These are phyloP conservation scores for Crenichthys baileyi DNA, from an alignment of 2,797 vertebrate genomes.

Conservation along the genomic window DNA sequence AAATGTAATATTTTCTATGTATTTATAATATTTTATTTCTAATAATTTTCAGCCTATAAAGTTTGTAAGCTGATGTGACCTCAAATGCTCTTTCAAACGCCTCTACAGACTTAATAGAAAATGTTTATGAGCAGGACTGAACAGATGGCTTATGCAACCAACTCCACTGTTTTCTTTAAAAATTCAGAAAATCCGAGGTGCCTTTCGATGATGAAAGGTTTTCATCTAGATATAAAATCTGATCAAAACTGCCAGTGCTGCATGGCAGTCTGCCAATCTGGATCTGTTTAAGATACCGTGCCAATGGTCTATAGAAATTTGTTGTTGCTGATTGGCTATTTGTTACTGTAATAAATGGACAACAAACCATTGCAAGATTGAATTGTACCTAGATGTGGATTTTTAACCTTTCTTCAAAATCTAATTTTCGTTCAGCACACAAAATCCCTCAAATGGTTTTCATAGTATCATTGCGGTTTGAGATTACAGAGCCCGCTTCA, in stretches of 20 bases:
- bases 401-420: slow-evolving; percentile 32
- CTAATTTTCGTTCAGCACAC: slow-evolving; percentile 30
- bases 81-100: slow-evolving; percentile 10
- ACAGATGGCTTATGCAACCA: slow-evolving; percentile 10
- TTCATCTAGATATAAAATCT: slow-evolving; percentile 41
- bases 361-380: slow-evolving; percentile 30
- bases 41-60: neutral
- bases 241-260: slow-evolving; percentile 45
- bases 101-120: slow-evolving; percentile 18
- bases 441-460: slow-evolving; percentile 31
- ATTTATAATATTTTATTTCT: neutral
- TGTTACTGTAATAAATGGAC: slow-evolving; percentile 45
- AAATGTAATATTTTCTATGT: neutral
- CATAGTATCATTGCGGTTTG: slow-evolving; percentile 16
- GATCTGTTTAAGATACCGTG: slow-evolving; percentile 35
- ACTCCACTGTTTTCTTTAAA: slow-evolving; percentile 30
- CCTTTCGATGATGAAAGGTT: slow-evolving; percentile 58
- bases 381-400: slow-evolving; percentile 26
- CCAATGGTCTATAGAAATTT: slow-evolving; percentile 43
- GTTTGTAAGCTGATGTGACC: slow-evolving; percentile 7
- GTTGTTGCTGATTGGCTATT: slow-evolving; percentile 34
- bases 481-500: slow-evolving; percentile 26
- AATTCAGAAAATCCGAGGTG: slow-evolving; percentile 49
- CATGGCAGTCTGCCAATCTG: slow-evolving; percentile 20
- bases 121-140: slow-evolving; percentile 21